These are phyloP conservation scores for Columba guinea DNA, from an alignment of 2,797 vertebrate species.

Conservation along the genomic window DNA sequence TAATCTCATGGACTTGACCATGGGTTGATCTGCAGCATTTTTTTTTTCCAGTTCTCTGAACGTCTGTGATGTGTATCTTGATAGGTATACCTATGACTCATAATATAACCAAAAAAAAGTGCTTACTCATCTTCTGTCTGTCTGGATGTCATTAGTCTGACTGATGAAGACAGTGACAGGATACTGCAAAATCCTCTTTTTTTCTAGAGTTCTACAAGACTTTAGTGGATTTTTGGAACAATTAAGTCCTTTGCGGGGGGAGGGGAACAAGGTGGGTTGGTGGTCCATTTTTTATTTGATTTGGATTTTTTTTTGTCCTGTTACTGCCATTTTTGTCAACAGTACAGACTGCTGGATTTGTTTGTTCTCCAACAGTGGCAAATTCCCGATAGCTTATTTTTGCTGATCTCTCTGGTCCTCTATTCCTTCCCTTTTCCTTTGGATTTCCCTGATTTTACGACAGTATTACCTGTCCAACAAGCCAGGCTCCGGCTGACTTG, in stretches of 20 bases:
- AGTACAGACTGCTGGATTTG: background rate
- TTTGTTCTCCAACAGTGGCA: background rate
- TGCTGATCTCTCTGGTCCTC: background rate
- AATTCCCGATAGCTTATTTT: accelerated
- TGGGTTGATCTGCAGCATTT: background rate
- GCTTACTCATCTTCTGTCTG: background rate
- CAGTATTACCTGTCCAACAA: background rate
- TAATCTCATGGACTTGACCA: background rate
- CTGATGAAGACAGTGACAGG: background rate
- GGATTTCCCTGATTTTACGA: background rate
- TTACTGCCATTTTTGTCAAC: background rate
- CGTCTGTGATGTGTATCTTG: background rate
- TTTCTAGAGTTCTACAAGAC: background rate
- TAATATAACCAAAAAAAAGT: background rate
- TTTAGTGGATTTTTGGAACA: background rate
- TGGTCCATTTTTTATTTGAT: background rate
- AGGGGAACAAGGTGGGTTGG: no score
- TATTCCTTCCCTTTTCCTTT: background rate
- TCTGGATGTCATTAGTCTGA: background rate
- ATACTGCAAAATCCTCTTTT: background rate
- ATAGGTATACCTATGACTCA: background rate
- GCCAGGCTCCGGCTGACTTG: background rate
- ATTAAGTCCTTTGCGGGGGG: background rate
- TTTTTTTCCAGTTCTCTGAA: background rate
- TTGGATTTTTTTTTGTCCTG: background rate